Percentiles rank a stretch among this genome's conserved stretches.
Conservation (phyloP, 2,113 vertebrate species). For the Plecturocebus donacophilus region DNA sequence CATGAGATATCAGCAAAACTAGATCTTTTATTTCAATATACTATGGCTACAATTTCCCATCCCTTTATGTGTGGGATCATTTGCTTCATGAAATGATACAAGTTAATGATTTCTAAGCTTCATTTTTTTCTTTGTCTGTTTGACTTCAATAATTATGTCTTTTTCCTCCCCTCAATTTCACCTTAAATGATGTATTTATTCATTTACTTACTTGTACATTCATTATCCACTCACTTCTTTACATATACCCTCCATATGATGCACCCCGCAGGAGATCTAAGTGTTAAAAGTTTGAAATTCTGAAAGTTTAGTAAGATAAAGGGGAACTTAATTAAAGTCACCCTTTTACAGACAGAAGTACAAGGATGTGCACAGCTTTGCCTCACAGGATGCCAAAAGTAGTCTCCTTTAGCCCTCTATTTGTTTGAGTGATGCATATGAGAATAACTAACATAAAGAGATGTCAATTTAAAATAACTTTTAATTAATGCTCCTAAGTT, state of each 20-base stretch:
- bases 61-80: neutral
- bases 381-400: neutral
- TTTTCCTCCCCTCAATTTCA: neutral
- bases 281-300: neutral
- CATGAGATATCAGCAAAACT: neutral
- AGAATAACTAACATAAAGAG: neutral
- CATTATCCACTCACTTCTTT: neutral
- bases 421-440: neutral
- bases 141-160: neutral
- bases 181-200: neutral
- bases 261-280: neutral
- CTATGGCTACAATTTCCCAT: neutral
- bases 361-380: neutral
- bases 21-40: neutral
- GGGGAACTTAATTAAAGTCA: neutral
- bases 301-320: neutral
- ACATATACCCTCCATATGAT: neutral
- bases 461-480: neutral
- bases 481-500: neutral
- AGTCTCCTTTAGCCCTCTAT: neutral
- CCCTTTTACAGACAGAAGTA: neutral
- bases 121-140: neutral
- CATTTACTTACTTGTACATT: neutral
- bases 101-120: neutral
- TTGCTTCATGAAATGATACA: neutral